Evolutionary conservation across 2,888 invertebrate species (phyloP), one percentile per base, ranked within the genome.

Genomic region (Mactromeris polynyma): DNA sequence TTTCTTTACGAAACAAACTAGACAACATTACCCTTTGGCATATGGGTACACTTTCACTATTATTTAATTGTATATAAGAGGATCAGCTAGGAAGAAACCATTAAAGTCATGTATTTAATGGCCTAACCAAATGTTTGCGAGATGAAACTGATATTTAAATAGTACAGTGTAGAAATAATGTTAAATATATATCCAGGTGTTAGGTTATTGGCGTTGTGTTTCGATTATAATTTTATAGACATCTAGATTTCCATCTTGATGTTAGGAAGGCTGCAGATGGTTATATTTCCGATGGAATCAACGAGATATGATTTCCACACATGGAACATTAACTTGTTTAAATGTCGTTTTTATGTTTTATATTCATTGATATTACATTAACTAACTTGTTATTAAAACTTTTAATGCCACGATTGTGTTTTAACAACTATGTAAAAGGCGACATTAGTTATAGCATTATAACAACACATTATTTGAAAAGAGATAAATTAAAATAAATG

Each of bases 161-260:
- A 73, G 33, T 73, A 73, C 73, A 73, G 19, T 31, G 51, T 80
- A 11, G 73, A 33, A 17, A 36, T 73, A 73, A 73, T 33, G 33
- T 36, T 73, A 17, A 6, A 83, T 73, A 83, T 46, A 83, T 40
- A 26, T n/a, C 40, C 83, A 83, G 83, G 83, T 83, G 83, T 84
- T 84, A 78, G 3, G 36, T 84, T 51, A 46, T 38, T 38, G 54
- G 84, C 51, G 78, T 84, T 46, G 17, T 36, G 54, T 84, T 77
- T 84, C 78, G 36, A 26, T 84, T 46, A 84, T 84, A 78, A 78
- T 77, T 84, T 78, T 40, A 83, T 51, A n/a, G 42, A 31, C 51
- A n/a, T 83, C 77, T 84, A 51, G 38, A 78, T 33, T 78, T 78
- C 54, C 84, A 84, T 84, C 73, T 77, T 78, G 51, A 26, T 42